These are phyloP conservation scores for Poeciliopsis retropinna DNA, from an alignment of 2,113 vertebrate genomes.

Conservation along the genomic window DNA sequence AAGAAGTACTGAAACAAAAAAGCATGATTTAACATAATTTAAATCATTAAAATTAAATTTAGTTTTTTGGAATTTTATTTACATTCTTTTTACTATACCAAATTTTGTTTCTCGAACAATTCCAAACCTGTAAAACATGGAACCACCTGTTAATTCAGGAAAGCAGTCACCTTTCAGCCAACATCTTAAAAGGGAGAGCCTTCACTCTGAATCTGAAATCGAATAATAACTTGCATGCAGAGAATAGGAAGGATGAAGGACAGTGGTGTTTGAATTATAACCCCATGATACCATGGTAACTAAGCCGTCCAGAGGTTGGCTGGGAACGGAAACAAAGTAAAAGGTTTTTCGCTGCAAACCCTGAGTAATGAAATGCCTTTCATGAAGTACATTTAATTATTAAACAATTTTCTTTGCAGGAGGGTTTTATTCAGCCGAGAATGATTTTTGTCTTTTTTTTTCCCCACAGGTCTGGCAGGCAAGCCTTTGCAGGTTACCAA, in stretches of 20 bases:
- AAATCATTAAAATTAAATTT: background rate
- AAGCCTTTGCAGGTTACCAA: slow-evolving; percentile 1
- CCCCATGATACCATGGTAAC: slow-evolving; percentile 48
- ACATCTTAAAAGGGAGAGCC: background rate
- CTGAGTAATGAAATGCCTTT: background rate
- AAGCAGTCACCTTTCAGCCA: slow-evolving; percentile 2
- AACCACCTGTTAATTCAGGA: slow-evolving; percentile 11
- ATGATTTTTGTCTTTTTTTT: slow-evolving; percentile 14
- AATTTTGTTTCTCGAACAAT: background rate
- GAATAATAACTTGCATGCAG: slow-evolving; percentile 1
- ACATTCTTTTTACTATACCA: background rate
- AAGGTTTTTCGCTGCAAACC: slow-evolving; percentile 11
- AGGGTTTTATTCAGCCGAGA: slow-evolving; percentile 5
- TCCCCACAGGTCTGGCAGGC: slow-evolving; percentile 9
- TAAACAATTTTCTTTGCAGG: slow-evolving; percentile 22
- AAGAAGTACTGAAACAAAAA: slow-evolving; percentile 20
- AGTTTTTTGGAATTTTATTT: no score
- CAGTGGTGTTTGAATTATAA: slow-evolving; percentile 9
- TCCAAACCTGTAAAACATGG: background rate
- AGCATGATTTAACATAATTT: slow-evolving; percentile 17
- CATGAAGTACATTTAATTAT: slow-evolving; percentile 17
- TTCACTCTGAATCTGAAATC: slow-evolving; percentile 9
- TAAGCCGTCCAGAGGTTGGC: slow-evolving; percentile 22
- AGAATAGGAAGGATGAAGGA: slow-evolving; percentile 12
- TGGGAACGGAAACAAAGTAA: slow-evolving; percentile 28